Base-by-base conservation (phyloP, 2,113 vertebrate genomes). In the Gymnorhina tibicen region DNA sequence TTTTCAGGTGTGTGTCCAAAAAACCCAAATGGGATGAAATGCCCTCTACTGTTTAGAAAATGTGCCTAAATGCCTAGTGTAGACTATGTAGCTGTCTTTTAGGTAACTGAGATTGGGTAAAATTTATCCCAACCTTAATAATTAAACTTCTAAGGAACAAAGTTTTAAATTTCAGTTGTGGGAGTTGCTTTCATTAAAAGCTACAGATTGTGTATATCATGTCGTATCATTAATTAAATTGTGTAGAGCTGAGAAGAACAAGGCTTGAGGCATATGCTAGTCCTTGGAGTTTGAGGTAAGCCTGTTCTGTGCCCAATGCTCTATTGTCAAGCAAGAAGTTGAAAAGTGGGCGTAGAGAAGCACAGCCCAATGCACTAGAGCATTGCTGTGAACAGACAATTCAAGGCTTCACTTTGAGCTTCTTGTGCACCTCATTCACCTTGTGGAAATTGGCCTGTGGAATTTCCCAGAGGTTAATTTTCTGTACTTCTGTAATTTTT, bases 391-490 rank as follows among this genome's bases (percentile, higher is more conserved):
- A 81, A 56, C 12, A 52, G n/a, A 26, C 4, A 3, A 1, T 85
- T 81, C 60, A 69, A 42, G n/a, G 21, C 33, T 87, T 87, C 26
- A 8, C 62, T 59, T 55, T 33, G 28, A 67, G 22, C 6, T 79
- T 44, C 23, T 26, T 3, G 0, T 13, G 41, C 1, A 1, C 39
- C 55, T 7, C 33, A 16, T 50, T 70, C 32, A 64, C 7, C 18
- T 59, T 16, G 18, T 33, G 30, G 72, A 80, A 92, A 67, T 4
- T 55, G 11, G 27, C 14, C 18, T 23, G 3, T 39, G 26, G 18
- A 68, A 30, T 73, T 80, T 59, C 46, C 24, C 22, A 80, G 35
- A 60, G 68, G 27, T 39, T 13, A 18, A 42, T 79, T 83, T 88
- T 58, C 33, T 74, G 27, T 74, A 47, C 37, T 67, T 83, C 21